Evolutionary conservation across 2,888 invertebrate species (phyloP), one percentile per base, ranked within the genome.

Genomic region (Spodoptera picta): DNA sequence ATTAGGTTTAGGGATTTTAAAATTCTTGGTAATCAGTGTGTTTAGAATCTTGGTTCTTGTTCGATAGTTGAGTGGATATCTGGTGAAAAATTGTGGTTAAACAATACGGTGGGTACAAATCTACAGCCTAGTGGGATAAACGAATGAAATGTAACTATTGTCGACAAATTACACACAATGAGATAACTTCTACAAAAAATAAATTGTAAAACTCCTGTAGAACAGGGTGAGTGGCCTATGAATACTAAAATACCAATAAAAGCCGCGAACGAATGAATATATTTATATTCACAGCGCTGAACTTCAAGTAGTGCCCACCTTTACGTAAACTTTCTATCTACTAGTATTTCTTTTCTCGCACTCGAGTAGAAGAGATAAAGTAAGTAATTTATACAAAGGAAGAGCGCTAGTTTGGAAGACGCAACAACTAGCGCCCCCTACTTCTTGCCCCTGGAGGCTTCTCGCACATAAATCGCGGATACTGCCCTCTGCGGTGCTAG

Each of bases 401-500:
- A 68, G 65, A 73, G 73, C 70, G 71, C 64, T 71, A 71, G 77
- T 79, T 81, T 80, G 73, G 77, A 80, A 80, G 82, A 79, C 75
- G 77, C 75, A 82, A 79, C 81, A 83, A 80, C 81, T 74, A 80
- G 66, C 66, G 73, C 67, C 65, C 75, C 71, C 67, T 62, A 68
- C 77, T 72, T 76, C 64, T 68, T 36, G 66, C 69, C 75, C 70
- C 58, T 65, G 75, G 73, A 75, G 75, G 65, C 65, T 73, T 42
- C 67, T 83, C 80, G 86, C 73, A 85, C 91, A 93, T 93, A 93
- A 93, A 93, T 93, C 88, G 87, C 80, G 73, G 86, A 84, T 89
- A 92, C 90, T 90, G 89, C 90, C 92, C 91, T 90, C 91, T 91
- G 92, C 88, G 93, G 93, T 86, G 85, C 85, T 85, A 86, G 83